Evolutionary conservation across 2,113 vertebrate genomes (phyloP), one percentile per base, ranked within the genome.

Genomic region (Phylloscopus trochiloides): DNA sequence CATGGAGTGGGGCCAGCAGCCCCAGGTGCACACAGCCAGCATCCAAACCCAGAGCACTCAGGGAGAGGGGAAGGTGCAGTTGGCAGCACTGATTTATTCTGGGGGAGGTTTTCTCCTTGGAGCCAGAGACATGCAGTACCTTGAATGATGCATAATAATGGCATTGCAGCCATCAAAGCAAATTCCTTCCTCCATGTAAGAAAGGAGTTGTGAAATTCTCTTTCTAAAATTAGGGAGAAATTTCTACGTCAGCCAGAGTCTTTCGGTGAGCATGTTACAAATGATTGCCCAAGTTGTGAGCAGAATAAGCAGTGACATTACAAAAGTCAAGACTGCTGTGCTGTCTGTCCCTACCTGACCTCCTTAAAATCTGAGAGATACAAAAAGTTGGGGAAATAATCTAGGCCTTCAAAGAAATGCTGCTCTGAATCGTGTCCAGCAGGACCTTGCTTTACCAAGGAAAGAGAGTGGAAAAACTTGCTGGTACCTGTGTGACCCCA

Each of bases 281-380:
- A 71, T 75, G 83, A 88, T 80, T 88, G 67, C 68, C 63, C 47
- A 59, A 83, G 77, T 17, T 90, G 38, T 78, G 88, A 94, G 94
- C 36, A 80, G 87, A 96, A 97, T 84, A 94, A 95, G 92, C 58
- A 61, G 71, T 92, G 96, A 96, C 90, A 96, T 88, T 96, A 96
- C 57, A 82, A 42, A 95, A 94, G 78, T 82, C 81, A 96, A 90
- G 92, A 73, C 81, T 90, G 80, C 84, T 83, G 50, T 38, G 31
- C 58, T 94, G 7, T 76, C 74, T 96, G 86, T 96, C 94, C 91
- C 80, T 79, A 74, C 68, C 50, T 86, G 93, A 96, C 95, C 90
- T 89, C 73, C 86, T 85, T 73, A 82, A 83, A 91, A 80, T 71
- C 61, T 21, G 55, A 80, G 65, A 93, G 83, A 48, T 62, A 75